Base-by-base conservation (phyloP, 2,797 vertebrate species). In the Percopsis omiscomaycus region DNA sequence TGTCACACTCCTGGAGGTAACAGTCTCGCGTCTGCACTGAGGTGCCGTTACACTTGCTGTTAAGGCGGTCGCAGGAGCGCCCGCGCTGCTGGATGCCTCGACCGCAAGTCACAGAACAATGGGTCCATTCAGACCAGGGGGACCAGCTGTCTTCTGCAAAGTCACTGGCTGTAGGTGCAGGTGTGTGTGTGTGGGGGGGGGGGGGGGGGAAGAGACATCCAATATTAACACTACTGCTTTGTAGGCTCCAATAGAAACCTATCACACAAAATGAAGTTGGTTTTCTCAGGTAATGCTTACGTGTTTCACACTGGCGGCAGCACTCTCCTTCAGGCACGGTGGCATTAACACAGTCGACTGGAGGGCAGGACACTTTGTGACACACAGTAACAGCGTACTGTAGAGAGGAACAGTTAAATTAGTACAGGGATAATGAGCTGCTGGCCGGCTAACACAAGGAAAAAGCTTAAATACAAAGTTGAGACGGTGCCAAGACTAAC, bases 111-210 rank as follows among this genome's bases (percentile, higher is more conserved):
- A 94, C 94, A 0, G 98, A 99, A 84, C 98, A 99, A 14, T 94
- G 93, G 10, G 98, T 99, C 98, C 98, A 99, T 69, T 99, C 96
- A 54, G 98, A 99, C 98, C 98, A 99, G 1, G 95, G 95, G n/a
- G 98, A 99, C 98, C 98, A 99, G 56, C 94, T 93, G 4, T 96
- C 96, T 2, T 95, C 95, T 0, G 92, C 91, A 0, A 87, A 92
- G 83, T 95, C 94, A 0, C 88, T 95, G 22, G 90, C 96, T 98
- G 83, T 22, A 54, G 58, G 61, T 30, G 27, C 47, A 13, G 37
- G 37, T 22, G 22, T 22, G 22, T 22, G 22, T 22, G 22, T 22
- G 37, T 6, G 37, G 5, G 37, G 32, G 32, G 32, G 30, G 6
- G 4, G 5, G 55, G 4, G 9, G 30, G 56, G 55, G 56, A 54